Conservation (phyloP, 2,888 invertebrate genomes). For the Clitarchus hookeri region DNA sequence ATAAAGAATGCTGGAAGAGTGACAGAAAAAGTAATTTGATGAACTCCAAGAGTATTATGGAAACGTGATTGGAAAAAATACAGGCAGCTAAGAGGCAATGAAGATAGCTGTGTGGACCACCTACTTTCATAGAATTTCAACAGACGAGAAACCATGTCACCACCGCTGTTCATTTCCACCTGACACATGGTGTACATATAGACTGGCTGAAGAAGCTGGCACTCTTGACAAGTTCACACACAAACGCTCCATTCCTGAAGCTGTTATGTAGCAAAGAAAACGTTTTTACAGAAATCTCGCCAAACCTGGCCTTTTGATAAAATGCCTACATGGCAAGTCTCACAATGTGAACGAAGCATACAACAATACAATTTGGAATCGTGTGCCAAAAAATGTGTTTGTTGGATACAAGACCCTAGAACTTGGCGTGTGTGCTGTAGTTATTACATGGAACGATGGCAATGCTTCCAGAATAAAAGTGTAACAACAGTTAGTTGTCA, state of each 20-base stretch:
- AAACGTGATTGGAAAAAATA: neutral
- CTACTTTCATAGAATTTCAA: constrained; percentile 32
- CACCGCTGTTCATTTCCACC: constrained; percentile 29
- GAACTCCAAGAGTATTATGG: neutral
- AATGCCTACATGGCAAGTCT: constrained; percentile 34
- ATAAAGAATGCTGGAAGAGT: neutral
- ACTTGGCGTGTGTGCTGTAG: constrained; percentile 33
- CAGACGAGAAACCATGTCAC: constrained; percentile 33
- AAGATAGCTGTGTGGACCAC: constrained; percentile 31
- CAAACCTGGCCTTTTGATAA: constrained; percentile 28
- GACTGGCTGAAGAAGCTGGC: constrained; percentile 17
- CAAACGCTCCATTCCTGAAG: constrained; percentile 29
- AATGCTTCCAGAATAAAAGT: neutral
- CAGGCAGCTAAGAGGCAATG: neutral
- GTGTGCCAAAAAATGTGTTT: constrained; percentile 36
- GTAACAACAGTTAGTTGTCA: neutral
- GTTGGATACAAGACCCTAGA: constrained; percentile 32
- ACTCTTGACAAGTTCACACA: constrained; percentile 29
- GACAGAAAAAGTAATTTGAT: neutral
- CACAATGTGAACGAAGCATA: constrained; percentile 42
- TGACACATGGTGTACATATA: constrained; percentile 35
- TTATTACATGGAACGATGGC: constrained; percentile 33
- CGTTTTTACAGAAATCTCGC: constrained; percentile 33
- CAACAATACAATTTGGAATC: constrained; percentile 33
- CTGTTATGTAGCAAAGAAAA: constrained; percentile 37